Base-by-base conservation (phyloP, 92 coral and sea anemone species). In the Chrysogorgia sp. region DNA sequence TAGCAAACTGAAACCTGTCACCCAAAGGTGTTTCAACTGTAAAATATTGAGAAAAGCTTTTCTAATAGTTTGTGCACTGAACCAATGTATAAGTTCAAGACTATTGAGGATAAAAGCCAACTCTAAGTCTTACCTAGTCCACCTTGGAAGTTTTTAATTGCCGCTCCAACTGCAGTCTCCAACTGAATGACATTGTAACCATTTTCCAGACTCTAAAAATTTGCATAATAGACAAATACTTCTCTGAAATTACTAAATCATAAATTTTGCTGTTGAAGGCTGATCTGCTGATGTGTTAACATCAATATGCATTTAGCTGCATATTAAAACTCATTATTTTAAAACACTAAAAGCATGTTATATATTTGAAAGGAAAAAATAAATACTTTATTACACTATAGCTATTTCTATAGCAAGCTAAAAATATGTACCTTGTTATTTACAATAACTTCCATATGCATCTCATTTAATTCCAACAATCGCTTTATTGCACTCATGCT, bases 161-260 rank as follows among this genome's bases (percentile, higher is more conserved):
- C 98, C 10, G 98, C 92, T 24, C 98, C 98, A 15, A 94, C 98
- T n/a, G 98, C 98, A 20, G 98, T 91, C 77, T 94, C 98, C 58
- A 94, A 81, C 82, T 94, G 98, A 32, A 94, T 85, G 47, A 94
- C 81, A 15, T 90, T 92, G 72, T 85, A 79, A 2, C 98, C 98
- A 85, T 81, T 87, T 24, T 94, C 98, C 53, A 94, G 91, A 15
- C 90, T 94, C 98, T 94, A 74, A 31, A 61, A 57, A 5, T 12
- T 19, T 15, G 24, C 10, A 22, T n/a, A 25, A 74, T n/a, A 71
- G 13, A 20, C 10, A 25, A 14, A 19, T 10, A 23, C 20, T 55
- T 20, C 13, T 10, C 7, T 24, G 21, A 9, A 7, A 65, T 10
- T 10, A 65, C 43, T 7, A 65, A 65, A 13, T n/a, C 7, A 10